Percentiles rank a stretch among this genome's conserved stretches.
Evolutionary conservation across 2,888 invertebrate species (phyloP).

Genomic region (Synanthedon tipuliformis): DNA sequence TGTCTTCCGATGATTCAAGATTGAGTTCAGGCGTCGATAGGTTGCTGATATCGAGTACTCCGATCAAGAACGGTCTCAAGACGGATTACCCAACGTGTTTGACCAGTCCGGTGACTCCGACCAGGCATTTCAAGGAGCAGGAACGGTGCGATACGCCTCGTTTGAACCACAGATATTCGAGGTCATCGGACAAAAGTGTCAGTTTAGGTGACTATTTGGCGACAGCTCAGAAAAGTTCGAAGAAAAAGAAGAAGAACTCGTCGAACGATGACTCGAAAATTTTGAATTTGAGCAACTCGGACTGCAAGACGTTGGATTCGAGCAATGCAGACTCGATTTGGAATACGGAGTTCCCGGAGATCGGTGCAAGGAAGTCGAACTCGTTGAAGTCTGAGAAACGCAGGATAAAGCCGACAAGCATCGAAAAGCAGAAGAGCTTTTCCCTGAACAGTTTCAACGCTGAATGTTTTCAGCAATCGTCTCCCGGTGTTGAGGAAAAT

Average conservation of each 20-base stretch:
- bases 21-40: conserved; percentile 35
- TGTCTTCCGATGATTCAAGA: conserved; percentile 49
- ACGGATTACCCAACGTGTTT: conserved; percentile 28
- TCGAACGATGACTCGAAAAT: conserved; percentile 20
- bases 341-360: conserved; percentile 56
- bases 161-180: conserved; percentile 34
- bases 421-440: conserved; percentile 44
- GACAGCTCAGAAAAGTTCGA: conserved; percentile 34
- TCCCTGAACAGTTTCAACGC: conserved; percentile 46
- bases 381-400: conserved; percentile 41
- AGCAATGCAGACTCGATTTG: conserved; percentile 5
- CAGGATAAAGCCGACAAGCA: conserved; percentile 68
- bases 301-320: not conserved
- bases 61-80: conserved; percentile 42
- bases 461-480: conserved; percentile 43
- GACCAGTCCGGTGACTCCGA: conserved; percentile 44
- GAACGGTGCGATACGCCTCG: conserved; percentile 55
- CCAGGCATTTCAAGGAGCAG: conserved; percentile 16
- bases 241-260: conserved; percentile 41
- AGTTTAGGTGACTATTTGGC: conserved; percentile 49
- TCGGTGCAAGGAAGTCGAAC: conserved; percentile 46
- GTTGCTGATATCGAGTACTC: conserved; percentile 44
- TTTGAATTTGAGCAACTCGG: not conserved
- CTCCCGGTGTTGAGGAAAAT: conserved; percentile 43
- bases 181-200: conserved; percentile 45